Evolutionary conservation across 1,140 invertebrate species (phyloP), one percentile per base, ranked within the genome.

Genomic region (Aricia agestis): DNA sequence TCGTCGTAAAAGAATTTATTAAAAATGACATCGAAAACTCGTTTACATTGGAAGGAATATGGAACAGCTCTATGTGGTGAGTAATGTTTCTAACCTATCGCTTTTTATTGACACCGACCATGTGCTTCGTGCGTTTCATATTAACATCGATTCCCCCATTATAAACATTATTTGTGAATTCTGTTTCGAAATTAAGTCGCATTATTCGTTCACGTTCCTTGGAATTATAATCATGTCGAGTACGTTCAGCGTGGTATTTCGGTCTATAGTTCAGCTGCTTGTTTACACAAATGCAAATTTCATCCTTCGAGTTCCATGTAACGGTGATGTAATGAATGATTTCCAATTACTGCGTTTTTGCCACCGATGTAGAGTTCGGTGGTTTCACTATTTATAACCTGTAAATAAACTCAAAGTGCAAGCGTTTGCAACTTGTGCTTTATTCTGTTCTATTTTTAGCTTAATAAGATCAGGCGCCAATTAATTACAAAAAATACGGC

Each of bases 41-140:
- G 86, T 81, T 90, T 87, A 82, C 90, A 92, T 84, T 92, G 87
- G 90, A 92, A 92, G 86, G 91, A 92, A 87, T 92, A 92, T 87
- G 89, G 86, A 86, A 91, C 88, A 82, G 90, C 90, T 78, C 83
- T 92, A 69, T 91, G 86, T 87, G 90, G 92, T 92, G 79, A 92
- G 90, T 89, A 78, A 68, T 76, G 77, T 82, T 86, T 83, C 81
- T 91, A 89, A 91, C 89, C 87, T 91, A 85, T 86, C 66, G 70
- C 52, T 70, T 42, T 36, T 32, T 32, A 25, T 57, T 61, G 59
- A 25, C 59, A 42, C 18, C 58, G 15, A 63, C 68, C 68, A 70
- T 70, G 68, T 70, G 68, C 15, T 65, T 45, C 42, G 41, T 15
- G 15, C 13, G 36, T 45, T 25, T 13, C 13, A 63, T 25, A n/a